A percentile compares a stretch with the other conserved stretches of the same genome.
These are phyloP conservation scores for Troilus luridus DNA, from an alignment of 2,888 invertebrate genomes.

Conservation along the genomic window DNA sequence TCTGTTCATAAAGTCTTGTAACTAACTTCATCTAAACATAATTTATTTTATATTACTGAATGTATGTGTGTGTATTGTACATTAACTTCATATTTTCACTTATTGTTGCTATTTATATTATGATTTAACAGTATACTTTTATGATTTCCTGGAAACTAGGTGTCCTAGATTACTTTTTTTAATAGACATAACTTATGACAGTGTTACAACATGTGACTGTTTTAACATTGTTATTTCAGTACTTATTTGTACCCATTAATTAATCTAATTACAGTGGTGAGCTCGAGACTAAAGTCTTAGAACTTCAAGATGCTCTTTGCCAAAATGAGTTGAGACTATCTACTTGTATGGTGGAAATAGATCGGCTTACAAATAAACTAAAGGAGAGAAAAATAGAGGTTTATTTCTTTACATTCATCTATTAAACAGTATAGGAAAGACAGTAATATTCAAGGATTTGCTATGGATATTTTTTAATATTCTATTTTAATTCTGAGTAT, in stretches of 20 bases:
- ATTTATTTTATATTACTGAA: no score
- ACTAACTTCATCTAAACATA: no score
- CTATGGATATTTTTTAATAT: not conserved
- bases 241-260: not conserved
- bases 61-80: no score
- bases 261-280: not conserved
- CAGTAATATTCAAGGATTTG: not conserved
- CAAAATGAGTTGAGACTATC: slow-evolving; percentile 2
- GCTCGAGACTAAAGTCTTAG: not conserved
- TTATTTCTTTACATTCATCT: not conserved
- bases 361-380: not conserved
- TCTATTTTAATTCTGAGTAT: not conserved
- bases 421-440: not conserved
- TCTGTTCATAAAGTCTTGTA: no score
- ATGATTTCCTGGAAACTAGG: no score
- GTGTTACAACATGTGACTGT: not conserved
- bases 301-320: slow-evolving; percentile 24
- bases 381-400: slow-evolving; percentile 33
- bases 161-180: no score
- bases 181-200: no score
- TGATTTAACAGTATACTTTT: no score
- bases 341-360: slow-evolving; percentile 35
- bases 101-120: no score
- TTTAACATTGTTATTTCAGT: not conserved
- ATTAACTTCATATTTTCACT: no score